A percentile compares a stretch with the other conserved stretches of the same genome.
Evolutionary conservation across 2,797 vertebrate genomes (phyloP).

Genomic region (Gobionotothen gibberifrons): DNA sequence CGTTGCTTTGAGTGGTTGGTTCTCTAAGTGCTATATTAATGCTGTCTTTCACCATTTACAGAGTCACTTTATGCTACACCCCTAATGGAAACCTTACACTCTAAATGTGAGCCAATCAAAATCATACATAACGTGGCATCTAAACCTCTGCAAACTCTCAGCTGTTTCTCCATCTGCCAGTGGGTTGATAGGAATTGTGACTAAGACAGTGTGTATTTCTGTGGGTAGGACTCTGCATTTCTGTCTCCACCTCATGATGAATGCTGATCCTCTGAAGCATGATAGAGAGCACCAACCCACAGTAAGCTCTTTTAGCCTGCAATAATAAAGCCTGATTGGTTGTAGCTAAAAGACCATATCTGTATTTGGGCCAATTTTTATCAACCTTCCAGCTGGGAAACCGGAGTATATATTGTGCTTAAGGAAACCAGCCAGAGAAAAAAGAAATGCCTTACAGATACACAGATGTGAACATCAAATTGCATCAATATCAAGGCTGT

Average conservation of each 20-base stretch:
- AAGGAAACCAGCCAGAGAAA: conserved; percentile 62
- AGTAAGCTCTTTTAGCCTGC: conserved; percentile 22
- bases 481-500: conserved; percentile 72
- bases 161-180: neutral
- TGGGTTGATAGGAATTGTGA: conserved; percentile 8
- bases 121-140: neutral
- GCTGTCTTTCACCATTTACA: too few species aligned
- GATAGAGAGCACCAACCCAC: conserved; percentile 1
- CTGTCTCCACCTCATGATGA: conserved; percentile 13
- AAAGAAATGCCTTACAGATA: conserved; percentile 65
- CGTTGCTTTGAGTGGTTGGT: too few species aligned
- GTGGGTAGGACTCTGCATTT: neutral
- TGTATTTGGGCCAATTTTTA: conserved; percentile 51
- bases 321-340: conserved; percentile 49
- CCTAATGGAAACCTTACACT: too few species aligned
- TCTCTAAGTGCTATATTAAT: too few species aligned
- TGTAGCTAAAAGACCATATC: conserved; percentile 27
- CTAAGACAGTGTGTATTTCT: neutral
- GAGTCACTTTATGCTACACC: neutral
- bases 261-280: conserved; percentile 13
- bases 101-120: conserved; percentile 7
- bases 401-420: conserved; percentile 51
- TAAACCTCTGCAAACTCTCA: neutral
- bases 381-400: conserved; percentile 46
- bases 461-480: conserved; percentile 77